Evolutionary conservation across 2,888 invertebrate species (phyloP).

Genomic region (Meloe dianella): DNA sequence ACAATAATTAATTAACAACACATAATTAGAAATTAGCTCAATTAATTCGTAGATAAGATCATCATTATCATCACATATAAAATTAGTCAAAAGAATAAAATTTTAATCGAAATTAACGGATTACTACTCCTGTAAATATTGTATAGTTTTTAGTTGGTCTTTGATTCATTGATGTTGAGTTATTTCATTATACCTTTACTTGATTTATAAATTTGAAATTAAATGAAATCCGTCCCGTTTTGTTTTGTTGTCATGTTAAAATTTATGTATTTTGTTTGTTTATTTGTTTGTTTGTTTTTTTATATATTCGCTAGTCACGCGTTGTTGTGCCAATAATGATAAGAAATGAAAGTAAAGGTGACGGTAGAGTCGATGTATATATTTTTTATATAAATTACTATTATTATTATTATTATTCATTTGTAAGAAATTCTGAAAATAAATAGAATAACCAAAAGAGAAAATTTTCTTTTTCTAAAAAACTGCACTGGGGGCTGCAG

Average conservation of each 20-base stretch:
- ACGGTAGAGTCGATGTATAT: slow-evolving; percentile 26
- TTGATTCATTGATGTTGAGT: slow-evolving; percentile 10
- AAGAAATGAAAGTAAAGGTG: slow-evolving; percentile 24
- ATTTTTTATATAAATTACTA: background rate
- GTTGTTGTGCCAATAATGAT: slow-evolving; percentile 33
- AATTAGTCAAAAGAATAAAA: slow-evolving; percentile 6
- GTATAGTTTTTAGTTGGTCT: slow-evolving; percentile 26
- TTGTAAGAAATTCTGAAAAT: slow-evolving; percentile 7
- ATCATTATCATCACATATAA: slow-evolving; percentile 10
- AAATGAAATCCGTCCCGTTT: background rate
- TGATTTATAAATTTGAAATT: slow-evolving; percentile 14
- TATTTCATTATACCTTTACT: slow-evolving; percentile 25
- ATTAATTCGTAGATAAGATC: slow-evolving; percentile 20
- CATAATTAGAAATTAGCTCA: slow-evolving; percentile 22
- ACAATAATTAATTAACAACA: too few relatives aligned
- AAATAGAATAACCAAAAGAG: slow-evolving; percentile 2
- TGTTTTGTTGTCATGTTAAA: background rate
- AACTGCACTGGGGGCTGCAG: too few relatives aligned
- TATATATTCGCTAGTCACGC: slow-evolving; percentile 33
- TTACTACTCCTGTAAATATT: slow-evolving; percentile 33
- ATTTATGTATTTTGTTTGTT: slow-evolving; percentile 14
- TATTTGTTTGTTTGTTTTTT: slow-evolving; percentile 14
- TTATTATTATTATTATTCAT: background rate
- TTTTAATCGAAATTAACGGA: slow-evolving; percentile 12
- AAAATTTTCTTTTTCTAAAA: too few relatives aligned